These are phyloP conservation scores for Peucedramus taeniatus DNA, from an alignment of 2,113 vertebrate species.

Conservation along the genomic window DNA sequence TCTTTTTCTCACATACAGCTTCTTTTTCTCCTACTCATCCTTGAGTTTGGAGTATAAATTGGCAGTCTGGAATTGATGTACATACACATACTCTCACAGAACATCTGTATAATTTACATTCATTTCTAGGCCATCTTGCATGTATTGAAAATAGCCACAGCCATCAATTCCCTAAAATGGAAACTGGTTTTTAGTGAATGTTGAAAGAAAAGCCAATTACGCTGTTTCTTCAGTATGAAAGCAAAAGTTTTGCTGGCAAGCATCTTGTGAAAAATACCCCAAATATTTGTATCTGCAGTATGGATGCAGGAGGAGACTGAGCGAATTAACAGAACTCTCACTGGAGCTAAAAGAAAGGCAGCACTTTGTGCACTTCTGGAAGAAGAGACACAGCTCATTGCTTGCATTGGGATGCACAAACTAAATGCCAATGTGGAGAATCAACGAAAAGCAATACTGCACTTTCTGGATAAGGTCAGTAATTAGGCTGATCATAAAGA, in stretches of 20 bases:
- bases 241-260: not conserved
- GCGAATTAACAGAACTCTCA: conserved; percentile 70
- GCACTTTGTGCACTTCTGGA: conserved; percentile 86
- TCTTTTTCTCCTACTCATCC: not conserved
- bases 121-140: not conserved
- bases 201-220: not conserved
- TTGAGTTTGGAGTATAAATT: not conserved
- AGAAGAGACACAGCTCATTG: conserved; percentile 82
- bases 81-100: not conserved
- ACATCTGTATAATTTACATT: not conserved
- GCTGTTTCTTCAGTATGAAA: not conserved
- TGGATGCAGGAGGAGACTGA: conserved; percentile 82
- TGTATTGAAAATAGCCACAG: not conserved
- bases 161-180: not conserved
- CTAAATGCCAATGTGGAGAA: conserved; percentile 55
- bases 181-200: not conserved
- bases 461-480: conserved; percentile 86
- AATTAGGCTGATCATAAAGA: not conserved
- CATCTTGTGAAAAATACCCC: not conserved
- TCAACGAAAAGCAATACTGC: conserved; percentile 65
- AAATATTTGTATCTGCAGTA: conserved; percentile 68
- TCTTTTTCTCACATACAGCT: not conserved
- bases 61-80: not conserved
- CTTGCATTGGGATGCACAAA: conserved; percentile 79
- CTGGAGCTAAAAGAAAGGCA: conserved; percentile 84